phyloP scores from a whole-genome alignment of 2,113 vertebrate genomes.

The Oncorhynchus tshawytscha region DNA sequence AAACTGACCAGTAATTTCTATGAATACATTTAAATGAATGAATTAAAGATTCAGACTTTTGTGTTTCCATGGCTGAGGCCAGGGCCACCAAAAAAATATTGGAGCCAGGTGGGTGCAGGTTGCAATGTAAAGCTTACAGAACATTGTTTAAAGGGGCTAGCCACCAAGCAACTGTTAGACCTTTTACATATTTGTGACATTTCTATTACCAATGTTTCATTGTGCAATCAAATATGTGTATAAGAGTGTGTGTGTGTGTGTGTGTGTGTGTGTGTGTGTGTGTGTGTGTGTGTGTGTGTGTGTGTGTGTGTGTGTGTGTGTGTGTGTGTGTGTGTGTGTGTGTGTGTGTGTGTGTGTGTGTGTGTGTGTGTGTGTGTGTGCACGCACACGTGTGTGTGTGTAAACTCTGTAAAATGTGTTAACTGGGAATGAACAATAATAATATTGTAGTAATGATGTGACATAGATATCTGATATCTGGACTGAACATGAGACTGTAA shows the following conservation, averaged over 20 bases:
- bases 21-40: too few species aligned
- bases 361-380: neutral
- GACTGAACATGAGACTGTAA: slow-evolving; percentile 73
- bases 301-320: neutral
- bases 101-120: too few species aligned
- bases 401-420: slow-evolving; percentile 50
- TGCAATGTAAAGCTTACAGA: too few species aligned
- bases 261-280: neutral
- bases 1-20: too few species aligned
- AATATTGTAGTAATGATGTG: slow-evolving; percentile 70
- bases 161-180: too few species aligned
- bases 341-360: neutral
- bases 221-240: neutral
- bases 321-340: neutral
- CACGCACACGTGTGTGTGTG: neutral
- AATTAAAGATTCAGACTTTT: too few species aligned
- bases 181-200: too few species aligned
- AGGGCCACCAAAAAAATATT: too few species aligned
- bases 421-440: slow-evolving; percentile 72
- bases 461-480: slow-evolving; percentile 66
- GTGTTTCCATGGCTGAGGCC: too few species aligned
- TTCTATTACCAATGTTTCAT: too few species aligned
- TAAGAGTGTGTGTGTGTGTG: neutral
- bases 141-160: too few species aligned
- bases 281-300: neutral